These are phyloP conservation scores for Mercenaria mercenaria DNA, from an alignment of 1,140 invertebrate species.

Conservation along the genomic window DNA sequence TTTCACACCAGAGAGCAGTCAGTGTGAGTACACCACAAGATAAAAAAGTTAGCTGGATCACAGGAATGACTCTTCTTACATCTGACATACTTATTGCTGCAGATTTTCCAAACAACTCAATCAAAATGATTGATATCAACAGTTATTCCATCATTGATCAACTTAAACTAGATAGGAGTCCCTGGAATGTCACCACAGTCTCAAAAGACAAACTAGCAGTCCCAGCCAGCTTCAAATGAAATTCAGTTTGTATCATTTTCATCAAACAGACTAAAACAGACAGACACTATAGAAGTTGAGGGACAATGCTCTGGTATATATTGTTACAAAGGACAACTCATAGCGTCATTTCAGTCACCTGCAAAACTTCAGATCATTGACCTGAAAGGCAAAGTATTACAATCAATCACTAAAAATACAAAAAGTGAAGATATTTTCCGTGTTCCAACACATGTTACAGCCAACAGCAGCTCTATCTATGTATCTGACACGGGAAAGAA, in stretches of 20 bases:
- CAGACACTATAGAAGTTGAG: neutral
- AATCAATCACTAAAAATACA: neutral
- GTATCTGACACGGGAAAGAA: neutral
- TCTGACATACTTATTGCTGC: too few species aligned
- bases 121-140: neutral
- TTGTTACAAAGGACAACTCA: neutral
- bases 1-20: neutral
- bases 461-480: neutral
- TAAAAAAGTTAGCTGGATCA: neutral
- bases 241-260: neutral
- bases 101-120: neutral
- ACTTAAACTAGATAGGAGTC: neutral
- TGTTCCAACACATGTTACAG: neutral
- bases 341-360: neutral
- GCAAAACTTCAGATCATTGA: neutral
- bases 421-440: neutral
- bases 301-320: slow-evolving; percentile 6
- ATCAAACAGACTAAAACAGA: neutral
- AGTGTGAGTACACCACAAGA: neutral
- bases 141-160: neutral
- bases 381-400: neutral
- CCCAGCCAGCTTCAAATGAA: neutral
- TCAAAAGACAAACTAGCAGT: too few species aligned
- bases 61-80: neutral
- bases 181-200: neutral